These are phyloP conservation scores for Aleadryas rufinucha DNA, from an alignment of 2,113 vertebrate species.

Conservation along the genomic window DNA sequence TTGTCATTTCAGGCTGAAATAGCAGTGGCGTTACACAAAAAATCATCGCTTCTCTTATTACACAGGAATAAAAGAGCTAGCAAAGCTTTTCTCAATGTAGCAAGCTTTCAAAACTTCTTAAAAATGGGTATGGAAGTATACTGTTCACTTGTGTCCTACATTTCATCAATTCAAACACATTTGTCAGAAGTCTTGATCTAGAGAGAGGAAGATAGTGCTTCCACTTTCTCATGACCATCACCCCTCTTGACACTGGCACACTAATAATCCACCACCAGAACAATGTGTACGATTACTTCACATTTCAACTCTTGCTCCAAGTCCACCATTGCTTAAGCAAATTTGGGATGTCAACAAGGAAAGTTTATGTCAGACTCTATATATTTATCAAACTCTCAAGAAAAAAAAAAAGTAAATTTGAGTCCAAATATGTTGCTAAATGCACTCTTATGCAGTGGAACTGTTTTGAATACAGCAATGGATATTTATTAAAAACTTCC, in stretches of 20 bases:
- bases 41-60: background rate
- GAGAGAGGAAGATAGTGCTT: background rate
- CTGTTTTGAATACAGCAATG: background rate
- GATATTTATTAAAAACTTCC: background rate
- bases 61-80: background rate
- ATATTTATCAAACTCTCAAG: background rate
- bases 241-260: background rate
- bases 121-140: background rate
- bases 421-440: background rate
- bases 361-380: background rate
- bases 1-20: background rate
- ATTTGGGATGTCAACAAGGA: background rate
- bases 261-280: background rate
- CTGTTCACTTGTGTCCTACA: background rate
- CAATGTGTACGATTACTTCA: fast-evolving
- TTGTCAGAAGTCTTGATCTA: background rate
- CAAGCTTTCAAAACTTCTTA: background rate
- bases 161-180: background rate
- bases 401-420: background rate
- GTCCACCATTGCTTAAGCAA: background rate
- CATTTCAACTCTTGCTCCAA: background rate
- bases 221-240: background rate
- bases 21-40: background rate
- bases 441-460: background rate
- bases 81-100: background rate